phyloP scores from a whole-genome alignment of 2,113 vertebrate genomes.

The Sus scrofa region T2T-Sscrofa CM000826.6:117377001-117377500 shows the following conservation, averaged over 20 bases:
- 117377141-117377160: constrained; percentile 74
- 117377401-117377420: background rate
- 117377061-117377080: constrained; percentile 85
- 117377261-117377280: background rate
- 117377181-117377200: constrained; percentile 87
- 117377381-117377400: background rate
- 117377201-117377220: constrained; percentile 90
- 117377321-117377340: background rate
- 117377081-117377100: constrained; percentile 87
- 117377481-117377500: background rate
- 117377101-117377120: constrained; percentile 80
- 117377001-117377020: constrained; percentile 29
- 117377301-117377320: background rate
- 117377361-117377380: background rate
- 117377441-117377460: background rate
- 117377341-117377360: background rate
- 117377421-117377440: background rate
- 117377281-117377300: background rate
- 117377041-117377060: constrained; percentile 75
- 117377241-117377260: background rate
- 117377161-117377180: constrained; percentile 85
- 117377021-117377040: constrained; percentile 31
- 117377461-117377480: background rate
- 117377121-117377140: constrained; percentile 79
- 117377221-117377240: constrained; percentile 51